These are phyloP conservation scores for Pinctada fucata DNA, from an alignment of 2,888 invertebrate species.

Conservation along the genomic window DNA sequence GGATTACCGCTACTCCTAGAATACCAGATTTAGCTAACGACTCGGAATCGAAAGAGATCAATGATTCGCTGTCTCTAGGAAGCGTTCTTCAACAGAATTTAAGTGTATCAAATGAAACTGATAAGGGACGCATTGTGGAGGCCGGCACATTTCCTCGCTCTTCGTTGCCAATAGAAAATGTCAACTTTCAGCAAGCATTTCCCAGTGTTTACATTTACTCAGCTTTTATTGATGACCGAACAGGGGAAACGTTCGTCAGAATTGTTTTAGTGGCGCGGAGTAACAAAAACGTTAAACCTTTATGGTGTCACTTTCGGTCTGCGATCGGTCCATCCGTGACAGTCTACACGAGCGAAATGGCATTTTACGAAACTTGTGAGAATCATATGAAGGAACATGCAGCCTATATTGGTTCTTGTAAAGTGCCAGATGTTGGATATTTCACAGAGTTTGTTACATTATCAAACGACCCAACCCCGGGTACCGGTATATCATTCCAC, in stretches of 20 bases:
- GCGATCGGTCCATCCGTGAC: not conserved
- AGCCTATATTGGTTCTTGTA: slow-evolving; percentile 61
- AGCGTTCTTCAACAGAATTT: not conserved
- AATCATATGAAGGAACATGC: slow-evolving; percentile 57
- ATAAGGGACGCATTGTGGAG: not conserved
- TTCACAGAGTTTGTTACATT: slow-evolving; percentile 4
- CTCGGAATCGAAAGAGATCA: not conserved
- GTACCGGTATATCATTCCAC: not conserved
- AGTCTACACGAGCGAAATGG: slow-evolving; percentile 11
- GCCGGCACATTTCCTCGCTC: not conserved
- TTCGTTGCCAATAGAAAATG: slow-evolving; percentile 5
- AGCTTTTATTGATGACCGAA: slow-evolving; percentile 62
- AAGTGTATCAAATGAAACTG: not conserved
- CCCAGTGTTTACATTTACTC: slow-evolving; percentile 55
- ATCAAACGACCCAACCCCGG: not conserved
- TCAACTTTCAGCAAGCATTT: slow-evolving; percentile 44
- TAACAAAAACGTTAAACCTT: slow-evolving; percentile 23
- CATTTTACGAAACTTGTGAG: slow-evolving; percentile 62
- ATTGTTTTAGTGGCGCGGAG: slow-evolving; percentile 46
- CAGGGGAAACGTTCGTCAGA: slow-evolving; percentile 46
- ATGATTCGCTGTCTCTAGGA: no score
- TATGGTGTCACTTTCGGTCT: slow-evolving; percentile 50
- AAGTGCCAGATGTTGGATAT: slow-evolving; percentile 38
- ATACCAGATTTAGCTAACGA: not conserved
- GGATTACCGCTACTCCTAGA: not conserved